These are phyloP conservation scores for Allygus modestus DNA, from an alignment of 2,888 invertebrate genomes.

Conservation along the genomic window DNA sequence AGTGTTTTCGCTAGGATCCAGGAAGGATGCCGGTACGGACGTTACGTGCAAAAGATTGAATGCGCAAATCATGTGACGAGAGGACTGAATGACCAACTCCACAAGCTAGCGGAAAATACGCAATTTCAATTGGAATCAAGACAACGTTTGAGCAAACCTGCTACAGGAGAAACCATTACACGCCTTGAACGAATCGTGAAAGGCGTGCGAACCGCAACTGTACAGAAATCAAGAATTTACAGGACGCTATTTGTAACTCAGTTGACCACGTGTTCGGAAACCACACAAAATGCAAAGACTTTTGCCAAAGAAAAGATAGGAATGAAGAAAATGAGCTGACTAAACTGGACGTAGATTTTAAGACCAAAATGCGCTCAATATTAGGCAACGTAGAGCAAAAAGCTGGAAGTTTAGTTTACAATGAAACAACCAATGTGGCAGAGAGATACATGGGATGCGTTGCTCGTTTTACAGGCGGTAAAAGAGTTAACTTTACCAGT, in stretches of 20 bases:
- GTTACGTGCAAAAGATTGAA: constrained; percentile 71
- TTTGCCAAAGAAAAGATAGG: background rate
- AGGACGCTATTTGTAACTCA: background rate
- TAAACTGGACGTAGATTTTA: background rate
- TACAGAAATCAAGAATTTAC: background rate
- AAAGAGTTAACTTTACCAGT: constrained; percentile 70
- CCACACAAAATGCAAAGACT: constrained; percentile 2
- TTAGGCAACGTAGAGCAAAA: constrained; percentile 18
- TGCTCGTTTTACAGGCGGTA: constrained; percentile 72
- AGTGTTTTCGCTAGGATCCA: constrained; percentile 71
- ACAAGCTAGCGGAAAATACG: constrained; percentile 40
- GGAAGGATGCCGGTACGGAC: constrained; percentile 69
- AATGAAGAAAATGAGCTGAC: background rate
- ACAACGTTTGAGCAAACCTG: constrained; percentile 21
- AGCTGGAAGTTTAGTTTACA: background rate
- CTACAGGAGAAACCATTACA: background rate
- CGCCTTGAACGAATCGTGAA: constrained; percentile 28
- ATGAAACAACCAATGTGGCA: constrained; percentile 70
- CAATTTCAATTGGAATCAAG: constrained; percentile 10
- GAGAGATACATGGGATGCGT: constrained; percentile 71
- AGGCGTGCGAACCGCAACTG: constrained; percentile 44
- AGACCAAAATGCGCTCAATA: background rate
- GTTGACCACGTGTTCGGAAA: constrained; percentile 22
- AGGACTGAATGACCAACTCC: constrained; percentile 59
- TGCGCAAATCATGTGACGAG: constrained; percentile 71